Evolutionary conservation across 1,140 invertebrate genomes (phyloP).

Genomic region (Trichonephila clavipes): DNA sequence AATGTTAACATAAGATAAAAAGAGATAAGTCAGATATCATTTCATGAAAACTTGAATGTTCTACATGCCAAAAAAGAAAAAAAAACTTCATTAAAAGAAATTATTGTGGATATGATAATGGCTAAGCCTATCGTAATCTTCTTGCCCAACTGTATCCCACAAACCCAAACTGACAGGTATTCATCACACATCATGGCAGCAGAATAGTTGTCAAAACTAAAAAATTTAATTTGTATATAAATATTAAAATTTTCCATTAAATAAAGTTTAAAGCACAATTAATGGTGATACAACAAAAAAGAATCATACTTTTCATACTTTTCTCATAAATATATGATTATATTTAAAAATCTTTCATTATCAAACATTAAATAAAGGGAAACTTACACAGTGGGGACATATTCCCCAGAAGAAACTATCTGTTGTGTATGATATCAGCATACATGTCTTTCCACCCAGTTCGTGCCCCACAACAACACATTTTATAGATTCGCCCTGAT

Average conservation of each 20-base stretch:
- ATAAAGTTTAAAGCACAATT: too few species aligned
- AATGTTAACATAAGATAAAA: too few species aligned
- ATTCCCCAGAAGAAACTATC: conserved; percentile 99
- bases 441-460: conserved; percentile 99
- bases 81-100: not conserved
- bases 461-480: conserved; percentile 96
- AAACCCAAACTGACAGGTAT: conserved; percentile 96
- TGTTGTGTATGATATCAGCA: conserved; percentile 99
- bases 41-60: too few species aligned
- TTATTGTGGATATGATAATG: conserved; percentile 91
- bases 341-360: too few species aligned
- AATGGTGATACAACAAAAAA: not conserved
- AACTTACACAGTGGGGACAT: conserved; percentile 96
- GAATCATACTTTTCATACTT: not conserved
- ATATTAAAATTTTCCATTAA: too few species aligned
- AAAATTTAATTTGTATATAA: not conserved
- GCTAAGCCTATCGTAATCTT: conserved; percentile 78
- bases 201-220: conserved; percentile 98
- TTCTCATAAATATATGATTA: too few species aligned
- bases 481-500: conserved; percentile 95
- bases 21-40: too few species aligned
- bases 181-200: conserved; percentile 98
- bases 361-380: too few species aligned
- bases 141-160: conserved; percentile 92
- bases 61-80: too few species aligned